These are phyloP conservation scores for Paradoxurus hermaphroditus DNA, from an alignment of 2,113 vertebrate genomes.

Conservation along the genomic window DNA sequence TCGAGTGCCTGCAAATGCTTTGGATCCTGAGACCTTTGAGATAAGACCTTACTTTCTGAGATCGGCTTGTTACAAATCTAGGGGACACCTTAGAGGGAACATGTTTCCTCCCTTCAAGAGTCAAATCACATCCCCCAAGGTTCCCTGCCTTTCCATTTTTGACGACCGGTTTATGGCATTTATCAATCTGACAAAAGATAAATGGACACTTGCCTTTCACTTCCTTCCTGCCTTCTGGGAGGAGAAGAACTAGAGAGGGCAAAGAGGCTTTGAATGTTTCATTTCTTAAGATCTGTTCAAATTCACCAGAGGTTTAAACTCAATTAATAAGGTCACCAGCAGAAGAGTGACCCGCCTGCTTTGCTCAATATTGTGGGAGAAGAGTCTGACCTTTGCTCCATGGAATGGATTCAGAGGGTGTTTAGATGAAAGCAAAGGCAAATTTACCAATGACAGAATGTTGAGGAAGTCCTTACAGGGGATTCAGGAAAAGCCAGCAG, in stretches of 20 bases:
- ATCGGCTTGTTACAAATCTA: neutral
- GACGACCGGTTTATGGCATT: neutral
- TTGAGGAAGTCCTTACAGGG: neutral
- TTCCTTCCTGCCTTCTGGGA: neutral
- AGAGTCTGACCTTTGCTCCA: neutral
- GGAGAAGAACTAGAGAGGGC: neutral
- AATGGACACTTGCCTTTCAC: constrained; percentile 32
- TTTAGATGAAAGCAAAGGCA: neutral
- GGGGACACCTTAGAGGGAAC: neutral
- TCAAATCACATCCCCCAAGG: neutral
- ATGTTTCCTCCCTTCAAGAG: neutral
- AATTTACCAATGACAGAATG: neutral
- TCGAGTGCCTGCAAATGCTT: neutral
- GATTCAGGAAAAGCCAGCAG: neutral
- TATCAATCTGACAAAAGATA: constrained; percentile 20
- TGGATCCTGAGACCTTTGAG: neutral
- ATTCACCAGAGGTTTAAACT: constrained; percentile 59
- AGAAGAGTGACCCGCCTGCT: constrained; percentile 24
- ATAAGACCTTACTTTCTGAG: neutral
- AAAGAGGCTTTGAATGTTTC: constrained; percentile 43
- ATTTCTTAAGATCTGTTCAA: constrained; percentile 12
- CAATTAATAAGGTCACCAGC: constrained; percentile 59
- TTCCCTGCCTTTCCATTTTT: neutral
- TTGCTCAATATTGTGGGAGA: constrained; percentile 40
- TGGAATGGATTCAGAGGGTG: neutral